phyloP scores from a whole-genome alignment of 2,888 invertebrate species.

The Tenodera sinensis region DNA sequence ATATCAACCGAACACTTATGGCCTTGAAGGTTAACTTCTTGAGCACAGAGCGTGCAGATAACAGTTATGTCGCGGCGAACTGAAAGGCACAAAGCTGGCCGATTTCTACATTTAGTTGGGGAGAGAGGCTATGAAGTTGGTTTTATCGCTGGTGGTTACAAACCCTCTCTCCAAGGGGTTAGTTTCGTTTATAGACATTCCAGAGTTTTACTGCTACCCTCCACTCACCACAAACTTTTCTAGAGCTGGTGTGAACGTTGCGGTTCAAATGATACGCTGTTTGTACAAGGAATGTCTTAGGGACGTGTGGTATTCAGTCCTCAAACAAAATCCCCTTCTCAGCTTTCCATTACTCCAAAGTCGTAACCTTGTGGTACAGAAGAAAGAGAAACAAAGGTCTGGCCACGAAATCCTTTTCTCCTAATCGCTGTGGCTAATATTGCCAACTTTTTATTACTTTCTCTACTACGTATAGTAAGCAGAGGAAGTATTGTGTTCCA shows the following conservation, averaged over 20 bases:
- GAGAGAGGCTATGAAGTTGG: neutral
- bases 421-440: neutral
- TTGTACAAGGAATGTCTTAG: constrained; percentile 26
- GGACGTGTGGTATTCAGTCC: constrained; percentile 27
- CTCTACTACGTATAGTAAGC: too few relatives aligned
- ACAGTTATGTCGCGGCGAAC: neutral
- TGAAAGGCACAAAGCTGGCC: neutral
- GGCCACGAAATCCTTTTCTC: neutral
- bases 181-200: neutral
- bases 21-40: neutral
- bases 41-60: neutral
- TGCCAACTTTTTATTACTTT: too few relatives aligned
- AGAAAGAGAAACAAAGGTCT: neutral
- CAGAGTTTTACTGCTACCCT: neutral
- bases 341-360: neutral
- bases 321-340: constrained; percentile 24
- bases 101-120: neutral
- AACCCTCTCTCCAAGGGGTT: neutral
- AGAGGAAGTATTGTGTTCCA: too few relatives aligned
- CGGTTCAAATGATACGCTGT: neutral
- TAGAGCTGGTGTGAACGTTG: neutral
- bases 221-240: neutral
- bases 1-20: too few relatives aligned
- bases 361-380: neutral
- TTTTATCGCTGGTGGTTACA: neutral